Percentiles rank a stretch among this genome's conserved stretches.
Evolutionary conservation across 2,888 invertebrate species (phyloP).

Genomic region (Nudaria mundana): DNA sequence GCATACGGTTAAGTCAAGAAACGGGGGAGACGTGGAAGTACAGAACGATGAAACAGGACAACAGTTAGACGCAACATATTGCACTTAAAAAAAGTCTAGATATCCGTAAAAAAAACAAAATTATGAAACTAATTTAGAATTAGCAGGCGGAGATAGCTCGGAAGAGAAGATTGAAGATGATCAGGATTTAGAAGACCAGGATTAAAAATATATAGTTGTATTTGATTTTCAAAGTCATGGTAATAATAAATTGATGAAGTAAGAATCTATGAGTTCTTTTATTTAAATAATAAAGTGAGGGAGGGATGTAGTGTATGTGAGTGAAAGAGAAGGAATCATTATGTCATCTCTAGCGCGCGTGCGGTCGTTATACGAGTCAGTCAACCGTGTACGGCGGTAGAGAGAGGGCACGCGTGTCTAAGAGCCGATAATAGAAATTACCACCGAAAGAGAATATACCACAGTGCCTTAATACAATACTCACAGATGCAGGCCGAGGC

Average conservation of each 20-base stretch:
- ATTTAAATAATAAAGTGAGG: too few species aligned
- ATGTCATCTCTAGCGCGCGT: neutral
- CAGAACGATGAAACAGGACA: constrained; percentile 10
- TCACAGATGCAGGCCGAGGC: too few species aligned
- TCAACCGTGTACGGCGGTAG: neutral
- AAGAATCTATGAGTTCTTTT: too few species aligned
- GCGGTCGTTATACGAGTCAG: neutral
- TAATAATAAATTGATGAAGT: neutral
- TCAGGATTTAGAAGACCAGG: neutral
- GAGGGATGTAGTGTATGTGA: neutral
- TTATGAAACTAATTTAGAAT: neutral
- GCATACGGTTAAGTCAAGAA: neutral
- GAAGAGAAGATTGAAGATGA: neutral
- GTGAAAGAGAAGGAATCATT: neutral
- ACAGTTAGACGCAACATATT: neutral
- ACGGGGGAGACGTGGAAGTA: constrained; percentile 2
- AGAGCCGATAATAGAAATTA: neutral
- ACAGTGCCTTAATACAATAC: too few species aligned
- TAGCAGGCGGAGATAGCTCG: neutral
- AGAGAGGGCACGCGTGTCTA: constrained; percentile 1
- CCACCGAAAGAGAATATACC: neutral
- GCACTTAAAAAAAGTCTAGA: constrained; percentile 1
- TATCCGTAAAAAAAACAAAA: neutral
- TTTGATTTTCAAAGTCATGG: neutral
- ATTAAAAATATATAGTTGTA: neutral